Conservation (phyloP, 1,140 invertebrate species). For the Rhyacophila brunnea region DNA sequence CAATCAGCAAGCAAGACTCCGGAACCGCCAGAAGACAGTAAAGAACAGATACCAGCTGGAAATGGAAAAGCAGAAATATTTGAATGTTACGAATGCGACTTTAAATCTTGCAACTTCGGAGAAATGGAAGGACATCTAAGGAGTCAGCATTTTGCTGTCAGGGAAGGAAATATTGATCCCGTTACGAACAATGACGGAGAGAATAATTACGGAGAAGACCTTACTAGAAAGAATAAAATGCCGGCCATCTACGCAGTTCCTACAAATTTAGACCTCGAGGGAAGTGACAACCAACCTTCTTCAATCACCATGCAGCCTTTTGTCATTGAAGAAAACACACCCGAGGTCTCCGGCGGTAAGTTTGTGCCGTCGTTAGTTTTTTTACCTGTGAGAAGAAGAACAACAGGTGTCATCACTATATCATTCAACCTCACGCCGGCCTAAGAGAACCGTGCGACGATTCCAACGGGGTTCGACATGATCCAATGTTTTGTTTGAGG, state of each 20-base stretch:
- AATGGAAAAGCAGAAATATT: constrained; percentile 38
- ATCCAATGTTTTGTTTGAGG: constrained; percentile 15
- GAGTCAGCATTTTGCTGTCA: constrained; percentile 54
- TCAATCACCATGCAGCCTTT: constrained; percentile 82
- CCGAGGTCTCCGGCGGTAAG: constrained; percentile 50
- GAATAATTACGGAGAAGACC: constrained; percentile 51
- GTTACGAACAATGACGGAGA: constrained; percentile 47
- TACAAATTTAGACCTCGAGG: constrained; percentile 42
- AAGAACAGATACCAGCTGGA: constrained; percentile 38
- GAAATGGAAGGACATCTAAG: constrained; percentile 66
- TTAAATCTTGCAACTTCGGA: constrained; percentile 60
- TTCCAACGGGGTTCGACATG: neutral
- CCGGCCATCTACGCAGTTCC: constrained; percentile 61
- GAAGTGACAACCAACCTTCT: constrained; percentile 41
- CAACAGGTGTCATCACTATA: constrained; percentile 77
- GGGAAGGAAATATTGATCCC: constrained; percentile 41
- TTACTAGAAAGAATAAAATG: constrained; percentile 57
- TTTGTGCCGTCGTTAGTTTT: constrained; percentile 89
- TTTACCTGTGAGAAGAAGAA: constrained; percentile 82
- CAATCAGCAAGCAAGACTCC: constrained; percentile 25
- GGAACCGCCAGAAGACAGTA: constrained; percentile 40
- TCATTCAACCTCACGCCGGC: constrained; percentile 91
- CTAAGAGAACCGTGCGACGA: constrained; percentile 46
- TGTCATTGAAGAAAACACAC: constrained; percentile 65
- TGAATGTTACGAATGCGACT: constrained; percentile 69